phyloP scores from a whole-genome alignment of 2,797 vertebrate species.

The Bufotes viridis region DNA sequence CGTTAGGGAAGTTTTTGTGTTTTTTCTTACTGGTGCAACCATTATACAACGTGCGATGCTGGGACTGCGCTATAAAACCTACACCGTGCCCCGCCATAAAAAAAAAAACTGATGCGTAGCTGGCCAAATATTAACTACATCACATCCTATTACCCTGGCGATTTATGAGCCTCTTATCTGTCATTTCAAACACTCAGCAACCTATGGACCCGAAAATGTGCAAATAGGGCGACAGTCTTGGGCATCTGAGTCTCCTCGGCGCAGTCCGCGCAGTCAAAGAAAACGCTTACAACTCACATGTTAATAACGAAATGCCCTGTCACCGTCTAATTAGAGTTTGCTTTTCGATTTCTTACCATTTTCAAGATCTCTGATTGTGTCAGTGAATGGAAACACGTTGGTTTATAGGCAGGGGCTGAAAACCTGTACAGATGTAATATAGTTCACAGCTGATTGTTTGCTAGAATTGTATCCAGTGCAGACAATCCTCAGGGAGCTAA shows the following conservation, averaged over 20 bases:
- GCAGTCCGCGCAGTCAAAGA: not conserved
- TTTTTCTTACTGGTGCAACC: not conserved
- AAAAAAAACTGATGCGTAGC: conserved; percentile 6
- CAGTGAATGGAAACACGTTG: no score
- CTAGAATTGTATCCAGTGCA: not conserved
- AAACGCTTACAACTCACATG: not conserved
- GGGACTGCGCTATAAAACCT: not conserved
- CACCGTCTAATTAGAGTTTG: no score
- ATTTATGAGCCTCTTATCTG: conserved; percentile 54
- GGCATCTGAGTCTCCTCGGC: not conserved
- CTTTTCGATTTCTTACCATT: no score
- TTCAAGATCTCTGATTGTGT: no score
- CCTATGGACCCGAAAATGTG: conserved; percentile 41
- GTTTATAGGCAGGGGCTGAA: no score
- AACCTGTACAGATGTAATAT: not conserved
- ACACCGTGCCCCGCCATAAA: conserved; percentile 5
- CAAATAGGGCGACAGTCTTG: conserved; percentile 10
- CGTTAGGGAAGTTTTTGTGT: not conserved
- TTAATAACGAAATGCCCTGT: not conserved
- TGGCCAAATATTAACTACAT: conserved; percentile 53
- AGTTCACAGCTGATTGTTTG: not conserved
- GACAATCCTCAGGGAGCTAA: no score
- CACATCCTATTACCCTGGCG: conserved; percentile 35
- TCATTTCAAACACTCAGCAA: conserved; percentile 37
- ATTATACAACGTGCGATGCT: not conserved